Evolutionary conservation across 2,797 vertebrate genomes (phyloP).

Genomic region (Percopsis omiscomaycus): DNA sequence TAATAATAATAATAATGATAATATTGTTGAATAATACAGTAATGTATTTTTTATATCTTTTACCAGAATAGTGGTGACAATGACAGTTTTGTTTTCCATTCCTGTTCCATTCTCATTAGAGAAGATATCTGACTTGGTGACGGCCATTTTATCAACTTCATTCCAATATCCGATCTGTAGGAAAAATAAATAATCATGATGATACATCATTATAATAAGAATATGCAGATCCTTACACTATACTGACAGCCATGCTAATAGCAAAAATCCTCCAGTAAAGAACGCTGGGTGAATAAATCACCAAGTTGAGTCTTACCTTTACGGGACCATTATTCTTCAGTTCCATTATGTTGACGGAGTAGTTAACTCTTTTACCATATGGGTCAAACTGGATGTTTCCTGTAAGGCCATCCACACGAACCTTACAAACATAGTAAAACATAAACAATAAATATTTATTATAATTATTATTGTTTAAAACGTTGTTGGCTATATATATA

Average conservation of each 20-base stretch:
- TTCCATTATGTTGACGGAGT: slow-evolving; percentile 97
- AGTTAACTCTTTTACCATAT: slow-evolving; percentile 96
- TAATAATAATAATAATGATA: not conserved
- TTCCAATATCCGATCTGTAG: slow-evolving; percentile 98
- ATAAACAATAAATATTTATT: no score
- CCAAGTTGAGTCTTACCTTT: slow-evolving; percentile 79
- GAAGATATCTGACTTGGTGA: slow-evolving; percentile 91
- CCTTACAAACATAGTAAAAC: slow-evolving; percentile 72
- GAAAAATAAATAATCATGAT: slow-evolving; percentile 10
- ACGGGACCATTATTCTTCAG: slow-evolving; percentile 95
- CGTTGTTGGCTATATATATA: no score
- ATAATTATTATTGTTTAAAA: no score
- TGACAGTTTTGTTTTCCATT: slow-evolving; percentile 98
- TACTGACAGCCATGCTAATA: no score
- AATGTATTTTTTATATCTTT: slow-evolving; percentile 18
- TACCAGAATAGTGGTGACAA: slow-evolving; percentile 99
- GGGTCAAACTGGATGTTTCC: slow-evolving; percentile 99
- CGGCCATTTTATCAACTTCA: slow-evolving; percentile 98
- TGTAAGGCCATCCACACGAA: slow-evolving; percentile 93
- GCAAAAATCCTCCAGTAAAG: no score
- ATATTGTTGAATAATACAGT: not conserved
- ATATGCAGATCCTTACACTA: not conserved
- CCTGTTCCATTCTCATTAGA: slow-evolving; percentile 89
- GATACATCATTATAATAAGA: slow-evolving; percentile 9
- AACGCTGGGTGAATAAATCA: no score